These are phyloP conservation scores for Dendroctonus ponderosae DNA, from an alignment of 1,140 invertebrate species.

Conservation along the genomic window DNA sequence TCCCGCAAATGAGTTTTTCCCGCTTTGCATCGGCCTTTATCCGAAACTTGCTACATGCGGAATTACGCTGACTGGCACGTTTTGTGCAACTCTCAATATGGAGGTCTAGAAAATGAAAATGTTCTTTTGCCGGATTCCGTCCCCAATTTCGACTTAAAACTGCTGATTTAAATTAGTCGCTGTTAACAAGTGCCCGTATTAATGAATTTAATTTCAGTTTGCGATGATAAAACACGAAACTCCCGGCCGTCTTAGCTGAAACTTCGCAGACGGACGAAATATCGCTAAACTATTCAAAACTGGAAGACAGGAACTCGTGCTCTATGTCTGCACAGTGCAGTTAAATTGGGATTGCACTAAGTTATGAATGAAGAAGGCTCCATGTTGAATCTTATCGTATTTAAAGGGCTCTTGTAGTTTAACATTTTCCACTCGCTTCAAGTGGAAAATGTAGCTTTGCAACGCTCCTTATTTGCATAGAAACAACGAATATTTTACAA, in stretches of 20 bases:
- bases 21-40: conserved; percentile 30
- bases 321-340: conserved; percentile 3
- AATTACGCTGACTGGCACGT: conserved; percentile 26
- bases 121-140: neutral
- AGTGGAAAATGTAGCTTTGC: too few relatives aligned
- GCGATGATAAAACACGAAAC: conserved; percentile 13
- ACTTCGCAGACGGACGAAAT: conserved; percentile 17
- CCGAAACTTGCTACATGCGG: conserved; percentile 19
- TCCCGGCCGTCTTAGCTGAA: conserved; percentile 9
- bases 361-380: conserved; percentile 13
- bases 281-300: conserved; percentile 21
- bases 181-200: neutral
- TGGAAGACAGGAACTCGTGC: conserved; percentile 13
- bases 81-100: conserved; percentile 22
- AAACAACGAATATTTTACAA: too few relatives aligned
- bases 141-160: neutral
- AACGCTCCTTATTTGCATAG: too few relatives aligned
- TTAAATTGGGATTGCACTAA: conserved; percentile 17
- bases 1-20: conserved; percentile 31
- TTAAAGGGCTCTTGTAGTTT: neutral
- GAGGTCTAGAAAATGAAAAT: neutral
- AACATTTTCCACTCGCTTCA: neutral
- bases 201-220: conserved; percentile 9
- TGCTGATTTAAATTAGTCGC: too few relatives aligned
- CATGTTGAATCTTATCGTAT: conserved; percentile 1